phyloP scores from a whole-genome alignment of 2,797 vertebrate genomes.

The Sciaenops ocellatus region DNA sequence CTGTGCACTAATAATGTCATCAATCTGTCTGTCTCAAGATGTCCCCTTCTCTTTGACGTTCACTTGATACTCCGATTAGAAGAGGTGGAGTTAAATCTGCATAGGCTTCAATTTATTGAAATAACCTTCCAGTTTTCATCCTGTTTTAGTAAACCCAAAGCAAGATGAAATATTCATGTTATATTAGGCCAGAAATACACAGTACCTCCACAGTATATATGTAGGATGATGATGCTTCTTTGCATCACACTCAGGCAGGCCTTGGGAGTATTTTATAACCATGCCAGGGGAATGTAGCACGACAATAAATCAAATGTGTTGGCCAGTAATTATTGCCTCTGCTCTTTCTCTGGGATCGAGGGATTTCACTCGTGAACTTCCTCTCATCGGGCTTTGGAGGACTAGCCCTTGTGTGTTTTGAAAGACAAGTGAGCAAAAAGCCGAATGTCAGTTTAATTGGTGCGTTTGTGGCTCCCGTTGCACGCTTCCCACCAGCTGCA shows the following conservation, averaged over 20 bases:
- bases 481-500: slow-evolving; percentile 63
- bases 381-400: slow-evolving; percentile 52
- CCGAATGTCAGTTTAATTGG: slow-evolving; percentile 80
- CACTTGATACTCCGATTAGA: slow-evolving; percentile 18
- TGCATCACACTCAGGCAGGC: slow-evolving; percentile 43
- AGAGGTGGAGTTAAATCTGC: slow-evolving; percentile 16
- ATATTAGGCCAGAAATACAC: slow-evolving; percentile 35
- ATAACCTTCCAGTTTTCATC: not conserved
- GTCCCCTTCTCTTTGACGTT: not conserved
- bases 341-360: slow-evolving; percentile 60
- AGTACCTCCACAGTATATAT: slow-evolving; percentile 10
- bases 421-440: slow-evolving; percentile 78
- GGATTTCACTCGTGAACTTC: slow-evolving; percentile 74
- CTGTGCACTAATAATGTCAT: slow-evolving; percentile 34
- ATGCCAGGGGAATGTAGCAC: slow-evolving; percentile 49
- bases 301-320: slow-evolving; percentile 74
- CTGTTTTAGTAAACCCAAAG: slow-evolving; percentile 28
- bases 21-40: slow-evolving; percentile 51
- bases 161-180: slow-evolving; percentile 41
- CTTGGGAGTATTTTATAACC: slow-evolving; percentile 64
- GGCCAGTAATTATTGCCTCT: slow-evolving; percentile 76
- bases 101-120: slow-evolving; percentile 21
- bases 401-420: slow-evolving; percentile 64
- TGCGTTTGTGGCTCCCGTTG: slow-evolving; percentile 61
- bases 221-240: slow-evolving; percentile 43